Evolutionary conservation across 2,888 invertebrate species (phyloP).

Genomic region (Cataglyphis altisquamis): DNA sequence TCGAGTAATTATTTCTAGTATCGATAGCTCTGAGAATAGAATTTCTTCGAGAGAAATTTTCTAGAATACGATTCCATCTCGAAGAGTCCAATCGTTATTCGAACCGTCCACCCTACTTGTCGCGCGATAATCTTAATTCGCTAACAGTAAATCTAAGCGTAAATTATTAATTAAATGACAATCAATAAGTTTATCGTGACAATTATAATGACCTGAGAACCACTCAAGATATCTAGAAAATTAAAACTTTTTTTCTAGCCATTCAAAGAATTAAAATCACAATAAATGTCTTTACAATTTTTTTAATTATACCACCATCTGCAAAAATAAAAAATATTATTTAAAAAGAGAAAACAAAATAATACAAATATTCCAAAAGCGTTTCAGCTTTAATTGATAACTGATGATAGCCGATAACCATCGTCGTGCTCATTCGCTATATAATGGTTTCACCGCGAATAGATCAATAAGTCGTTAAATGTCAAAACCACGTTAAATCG

Average conservation of each 20-base stretch:
- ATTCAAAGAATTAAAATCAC: neutral
- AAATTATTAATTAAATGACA: conserved; percentile 46
- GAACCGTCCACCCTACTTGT: conserved; percentile 33
- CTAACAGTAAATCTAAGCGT: conserved; percentile 29
- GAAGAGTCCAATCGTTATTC: conserved; percentile 68
- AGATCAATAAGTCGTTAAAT: conserved; percentile 26
- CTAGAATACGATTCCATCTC: conserved; percentile 9
- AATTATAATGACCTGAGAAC: neutral
- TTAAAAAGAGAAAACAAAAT: neutral
- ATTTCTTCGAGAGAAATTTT: conserved; percentile 5
- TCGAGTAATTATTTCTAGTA: neutral
- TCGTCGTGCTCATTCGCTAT: neutral
- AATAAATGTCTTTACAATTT: neutral
- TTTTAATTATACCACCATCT: neutral
- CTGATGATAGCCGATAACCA: neutral
- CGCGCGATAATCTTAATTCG: conserved; percentile 37
- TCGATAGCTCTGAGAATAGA: neutral
- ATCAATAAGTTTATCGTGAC: neutral
- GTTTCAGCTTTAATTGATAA: neutral
- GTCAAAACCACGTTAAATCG: conserved; percentile 37
- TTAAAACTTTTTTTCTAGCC: neutral
- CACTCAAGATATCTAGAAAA: neutral
- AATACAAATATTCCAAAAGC: neutral
- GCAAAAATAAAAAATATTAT: neutral
- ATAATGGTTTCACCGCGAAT: conserved; percentile 12